Percentiles rank a stretch among this genome's conserved stretches.
These are phyloP conservation scores for Thamnophis sirtalis DNA, from an alignment of 2,113 vertebrate genomes.

Conservation along the genomic window DNA sequence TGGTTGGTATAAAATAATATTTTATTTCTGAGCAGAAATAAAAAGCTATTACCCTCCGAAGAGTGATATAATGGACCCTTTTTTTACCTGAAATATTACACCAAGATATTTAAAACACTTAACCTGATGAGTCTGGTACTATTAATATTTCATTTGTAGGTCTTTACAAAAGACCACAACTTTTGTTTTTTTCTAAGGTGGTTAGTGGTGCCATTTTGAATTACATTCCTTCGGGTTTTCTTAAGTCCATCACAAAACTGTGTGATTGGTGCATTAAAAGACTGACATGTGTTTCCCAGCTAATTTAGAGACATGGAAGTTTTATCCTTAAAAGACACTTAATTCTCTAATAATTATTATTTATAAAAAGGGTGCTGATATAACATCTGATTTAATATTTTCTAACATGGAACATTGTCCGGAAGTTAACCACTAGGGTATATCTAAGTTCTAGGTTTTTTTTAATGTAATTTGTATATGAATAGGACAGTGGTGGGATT, in stretches of 20 bases:
- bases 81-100: neutral
- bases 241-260: neutral
- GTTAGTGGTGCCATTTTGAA: neutral
- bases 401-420: neutral
- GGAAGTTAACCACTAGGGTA: neutral
- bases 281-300: neutral
- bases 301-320: neutral
- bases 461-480: neutral
- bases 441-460: neutral
- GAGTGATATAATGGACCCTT: neutral
- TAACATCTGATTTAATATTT: neutral
- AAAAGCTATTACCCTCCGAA: neutral
- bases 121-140: neutral
- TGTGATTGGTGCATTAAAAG: neutral
- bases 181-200: neutral
- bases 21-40: neutral
- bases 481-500: neutral
- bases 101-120: neutral
- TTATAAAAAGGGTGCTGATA: neutral
- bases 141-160: neutral
- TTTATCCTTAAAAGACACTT: neutral
- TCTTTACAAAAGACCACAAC: neutral
- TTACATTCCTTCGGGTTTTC: neutral
- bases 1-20: neutral
- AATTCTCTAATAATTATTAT: neutral